Base-by-base conservation (phyloP, 2,797 vertebrate species). In the Ctenopoma multispine region DNA sequence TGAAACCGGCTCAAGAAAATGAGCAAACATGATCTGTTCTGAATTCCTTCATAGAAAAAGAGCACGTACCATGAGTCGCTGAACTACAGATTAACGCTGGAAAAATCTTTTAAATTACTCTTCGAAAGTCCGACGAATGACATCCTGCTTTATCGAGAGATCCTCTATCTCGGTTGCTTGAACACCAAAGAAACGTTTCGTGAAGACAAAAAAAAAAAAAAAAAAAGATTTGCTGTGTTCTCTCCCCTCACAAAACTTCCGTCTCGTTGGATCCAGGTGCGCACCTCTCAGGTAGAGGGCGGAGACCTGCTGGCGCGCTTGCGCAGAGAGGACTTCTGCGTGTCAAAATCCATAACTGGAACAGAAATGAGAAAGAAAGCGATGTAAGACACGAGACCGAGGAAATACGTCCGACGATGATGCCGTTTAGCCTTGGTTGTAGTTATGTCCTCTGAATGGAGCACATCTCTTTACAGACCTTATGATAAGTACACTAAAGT, bases 231-330 rank as follows among this genome's bases (percentile, higher is more conserved):
- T 48, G 21, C 20, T 44, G 12, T 7, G 43, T 53, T 17, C 23
- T 76, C 46, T 47, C 68, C 63, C 72, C 77, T 47, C 46, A 57
- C 63, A 44, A 68, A 84, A 94, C 94, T 95, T 96, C 95, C 94
- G 95, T 92, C 89, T 95, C 82, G 92, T 77, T 93, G 91, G 92
- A 90, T 90, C 92, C 94, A 96, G 95, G 95, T 96, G 94, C 55
- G 92, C 83, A 88, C 40, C 69, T 67, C 83, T 86, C 94, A 95
- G 95, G 94, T 95, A 94, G 81, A 84, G 77, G 89, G 87, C 67
- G 90, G 85, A 46, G 90, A 86, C 83, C 40, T 29, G 29, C 18
- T 9, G 68, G n/a, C 24, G 87, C 93, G 93, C 92, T 3, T 93
- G 93, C 93, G 94, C 90, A 89, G 7, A 71, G 5, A 21, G 10